Conservation (phyloP, 2,888 invertebrate species). For the Tuberolachnus salignus region DNA sequence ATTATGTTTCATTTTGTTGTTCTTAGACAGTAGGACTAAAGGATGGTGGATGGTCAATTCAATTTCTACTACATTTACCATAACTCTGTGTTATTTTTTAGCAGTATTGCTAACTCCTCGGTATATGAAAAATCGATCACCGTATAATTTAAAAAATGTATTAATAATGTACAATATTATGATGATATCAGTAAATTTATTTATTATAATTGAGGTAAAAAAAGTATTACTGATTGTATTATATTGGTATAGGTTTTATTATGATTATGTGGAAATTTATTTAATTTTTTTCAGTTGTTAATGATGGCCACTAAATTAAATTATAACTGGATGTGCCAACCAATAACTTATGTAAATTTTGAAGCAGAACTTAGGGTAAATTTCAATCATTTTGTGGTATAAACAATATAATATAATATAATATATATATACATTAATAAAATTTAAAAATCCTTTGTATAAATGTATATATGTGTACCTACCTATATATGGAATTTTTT, state of each 20-base stretch:
- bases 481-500: no score
- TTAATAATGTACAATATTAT: constrained; percentile 24
- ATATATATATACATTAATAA: no score
- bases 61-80: constrained; percentile 18
- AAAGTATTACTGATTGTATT: not conserved
- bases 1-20: not conserved
- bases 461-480: no score
- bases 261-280: not conserved
- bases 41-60: constrained; percentile 52
- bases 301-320: constrained; percentile 35
- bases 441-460: no score
- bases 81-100: constrained; percentile 36
- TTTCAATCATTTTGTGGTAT: not conserved
- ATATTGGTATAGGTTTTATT: not conserved
- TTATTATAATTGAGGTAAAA: constrained; percentile 31
- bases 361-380: constrained; percentile 42
- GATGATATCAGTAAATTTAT: constrained; percentile 27
- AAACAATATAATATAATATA: no score
- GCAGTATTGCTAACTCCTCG: constrained; percentile 30
- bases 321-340: constrained; percentile 45
- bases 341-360: constrained; percentile 31
- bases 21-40: constrained; percentile 33
- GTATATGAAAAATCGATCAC: constrained; percentile 29
- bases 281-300: constrained; percentile 23
- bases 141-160: constrained; percentile 23